Percentiles rank a stretch among this genome's conserved stretches.
Conservation (phyloP, 2,888 invertebrate genomes). For the Yponomeuta sedellus region DNA sequence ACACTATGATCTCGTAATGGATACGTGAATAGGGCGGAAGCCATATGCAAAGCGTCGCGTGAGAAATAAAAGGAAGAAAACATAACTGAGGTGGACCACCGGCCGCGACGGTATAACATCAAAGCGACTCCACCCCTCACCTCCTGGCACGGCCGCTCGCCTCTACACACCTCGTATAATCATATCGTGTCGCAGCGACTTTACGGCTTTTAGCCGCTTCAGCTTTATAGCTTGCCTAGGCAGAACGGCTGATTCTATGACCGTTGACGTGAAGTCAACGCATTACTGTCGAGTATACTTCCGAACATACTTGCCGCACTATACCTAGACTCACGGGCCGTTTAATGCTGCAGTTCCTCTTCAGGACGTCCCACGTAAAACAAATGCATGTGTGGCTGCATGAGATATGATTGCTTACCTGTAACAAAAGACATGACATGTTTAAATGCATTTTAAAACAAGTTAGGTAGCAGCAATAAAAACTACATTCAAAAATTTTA, state of each 20-base stretch:
- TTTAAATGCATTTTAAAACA: constrained; percentile 14
- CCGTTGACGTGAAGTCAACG: constrained; percentile 7
- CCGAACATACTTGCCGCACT: constrained; percentile 1
- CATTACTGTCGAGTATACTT: constrained; percentile 13
- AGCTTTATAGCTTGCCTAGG: constrained; percentile 17
- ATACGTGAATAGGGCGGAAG: constrained; percentile 57
- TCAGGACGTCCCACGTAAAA: background rate
- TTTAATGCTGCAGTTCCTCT: background rate
- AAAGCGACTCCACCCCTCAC: constrained; percentile 37
- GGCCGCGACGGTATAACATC: constrained; percentile 56
- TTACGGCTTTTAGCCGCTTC: constrained; percentile 24
- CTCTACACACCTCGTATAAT: constrained; percentile 16
- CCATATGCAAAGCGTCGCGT: constrained; percentile 43
- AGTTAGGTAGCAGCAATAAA: constrained; percentile 16
- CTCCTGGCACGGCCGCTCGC: constrained; percentile 24
- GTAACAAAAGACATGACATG: constrained; percentile 25
- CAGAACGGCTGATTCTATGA: constrained; percentile 11
- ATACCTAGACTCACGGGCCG: background rate
- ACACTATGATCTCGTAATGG: constrained; percentile 49
- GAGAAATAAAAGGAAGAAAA: constrained; percentile 52
- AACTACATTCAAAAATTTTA: constrained; percentile 12
- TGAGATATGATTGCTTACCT: constrained; percentile 25
- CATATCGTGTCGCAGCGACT: constrained; percentile 20
- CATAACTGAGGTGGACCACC: constrained; percentile 58
- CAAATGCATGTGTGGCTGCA: background rate